Evolutionary conservation across 2,888 invertebrate species (phyloP).

Genomic region (Plebejus anna): DNA sequence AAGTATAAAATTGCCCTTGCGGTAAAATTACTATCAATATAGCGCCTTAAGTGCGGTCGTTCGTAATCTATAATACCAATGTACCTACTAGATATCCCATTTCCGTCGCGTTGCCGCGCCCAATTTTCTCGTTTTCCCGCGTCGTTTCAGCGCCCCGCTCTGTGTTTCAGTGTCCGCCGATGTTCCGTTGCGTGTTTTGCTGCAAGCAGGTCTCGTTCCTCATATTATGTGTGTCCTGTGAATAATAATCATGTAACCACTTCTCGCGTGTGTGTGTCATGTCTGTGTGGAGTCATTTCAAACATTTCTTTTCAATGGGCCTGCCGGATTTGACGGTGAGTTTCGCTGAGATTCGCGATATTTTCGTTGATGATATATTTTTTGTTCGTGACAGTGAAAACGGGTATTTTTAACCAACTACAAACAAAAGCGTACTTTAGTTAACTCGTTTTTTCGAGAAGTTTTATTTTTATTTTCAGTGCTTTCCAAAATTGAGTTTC

Average conservation of each 20-base stretch:
- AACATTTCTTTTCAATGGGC: conserved; percentile 64
- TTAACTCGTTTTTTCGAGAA: too few relatives aligned
- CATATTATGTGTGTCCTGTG: background rate
- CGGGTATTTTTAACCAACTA: background rate
- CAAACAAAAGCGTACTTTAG: too few relatives aligned
- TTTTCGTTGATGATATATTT: background rate
- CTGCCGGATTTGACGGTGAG: conserved; percentile 73
- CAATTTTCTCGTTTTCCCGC: conserved; percentile 37
- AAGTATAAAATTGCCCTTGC: too few relatives aligned
- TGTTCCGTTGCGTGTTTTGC: conserved; percentile 74
- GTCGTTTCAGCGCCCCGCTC: conserved; percentile 34
- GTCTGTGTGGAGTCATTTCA: conserved; percentile 67
- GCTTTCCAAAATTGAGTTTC: too few relatives aligned
- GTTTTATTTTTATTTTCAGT: too few relatives aligned
- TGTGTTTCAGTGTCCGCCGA: conserved; percentile 59
- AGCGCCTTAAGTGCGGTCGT: background rate
- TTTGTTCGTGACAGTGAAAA: background rate
- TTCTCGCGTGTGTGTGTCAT: conserved; percentile 52
- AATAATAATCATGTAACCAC: conserved; percentile 33
- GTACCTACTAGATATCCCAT: background rate
- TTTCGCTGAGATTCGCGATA: conserved; percentile 45
- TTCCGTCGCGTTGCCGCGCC: conserved; percentile 46
- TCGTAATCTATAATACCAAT: background rate
- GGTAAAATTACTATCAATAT: too few relatives aligned
- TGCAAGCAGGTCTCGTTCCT: conserved; percentile 63